Percentiles rank a stretch among this genome's conserved stretches.
phyloP scores from a whole-genome alignment of 2,888 invertebrate species.

The Theretra japonica region DNA sequence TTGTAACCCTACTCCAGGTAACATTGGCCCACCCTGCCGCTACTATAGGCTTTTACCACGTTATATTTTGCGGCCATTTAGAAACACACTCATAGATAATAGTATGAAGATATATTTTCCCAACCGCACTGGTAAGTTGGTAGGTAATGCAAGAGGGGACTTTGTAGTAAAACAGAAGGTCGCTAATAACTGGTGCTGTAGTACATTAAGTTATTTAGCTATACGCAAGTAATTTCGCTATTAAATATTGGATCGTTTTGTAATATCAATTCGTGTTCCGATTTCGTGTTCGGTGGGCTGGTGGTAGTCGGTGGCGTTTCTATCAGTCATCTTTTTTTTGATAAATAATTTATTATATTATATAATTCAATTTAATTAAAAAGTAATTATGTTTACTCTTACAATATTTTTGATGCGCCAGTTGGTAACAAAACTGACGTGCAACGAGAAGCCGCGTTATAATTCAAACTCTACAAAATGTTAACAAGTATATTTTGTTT shows the following conservation, averaged over 20 bases:
- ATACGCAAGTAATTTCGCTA: constrained; percentile 68
- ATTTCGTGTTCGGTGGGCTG: constrained; percentile 31
- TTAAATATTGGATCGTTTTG: constrained; percentile 70
- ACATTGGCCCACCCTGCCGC: constrained; percentile 49
- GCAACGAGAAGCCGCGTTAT: too few relatives aligned
- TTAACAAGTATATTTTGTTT: too few relatives aligned
- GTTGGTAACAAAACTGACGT: too few relatives aligned
- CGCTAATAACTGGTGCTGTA: constrained; percentile 47
- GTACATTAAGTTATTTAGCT: constrained; percentile 77
- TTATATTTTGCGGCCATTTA: constrained; percentile 25
- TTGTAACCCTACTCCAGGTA: constrained; percentile 13
- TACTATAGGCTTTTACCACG: constrained; percentile 43
- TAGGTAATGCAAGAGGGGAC: constrained; percentile 45
- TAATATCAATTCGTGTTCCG: constrained; percentile 66
- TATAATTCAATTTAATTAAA: too few relatives aligned
- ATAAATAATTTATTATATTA: too few relatives aligned
- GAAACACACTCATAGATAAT: constrained; percentile 9
- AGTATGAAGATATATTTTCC: constrained; percentile 32
- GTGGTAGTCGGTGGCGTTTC: constrained; percentile 7
- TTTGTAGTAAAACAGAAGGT: constrained; percentile 52
- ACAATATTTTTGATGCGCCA: too few relatives aligned
- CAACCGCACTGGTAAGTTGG: constrained; percentile 28
- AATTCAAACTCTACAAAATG: too few relatives aligned
- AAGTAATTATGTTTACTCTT: too few relatives aligned
- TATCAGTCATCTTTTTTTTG: too few relatives aligned